Evolutionary conservation across 2,113 vertebrate genomes (phyloP), one percentile per base, ranked within the genome.

Genomic region (Halcyon senegalensis): DNA sequence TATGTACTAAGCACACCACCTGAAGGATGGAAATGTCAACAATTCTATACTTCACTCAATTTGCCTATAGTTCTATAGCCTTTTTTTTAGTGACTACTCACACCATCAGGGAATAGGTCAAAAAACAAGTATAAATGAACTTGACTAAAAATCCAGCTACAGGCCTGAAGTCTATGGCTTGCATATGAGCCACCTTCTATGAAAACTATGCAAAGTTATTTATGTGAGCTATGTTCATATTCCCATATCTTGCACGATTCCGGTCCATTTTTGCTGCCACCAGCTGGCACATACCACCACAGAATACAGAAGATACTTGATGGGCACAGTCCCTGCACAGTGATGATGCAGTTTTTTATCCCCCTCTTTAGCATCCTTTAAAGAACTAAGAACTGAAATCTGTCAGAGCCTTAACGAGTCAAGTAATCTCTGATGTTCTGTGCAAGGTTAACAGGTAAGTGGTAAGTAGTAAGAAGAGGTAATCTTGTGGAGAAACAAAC

Each of bases 301-400:
- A 3, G 73, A 93, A 69, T 46, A 78, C 70, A 90, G 82, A 73
- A 89, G 64, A 46, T 35, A 91, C 56, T 81, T 21, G 50, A 78
- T 41, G 68, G 94, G 68, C 70, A 96, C 79, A 95, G 75, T 77
- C 90, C 89, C 92, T 93, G 68, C 56, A 44, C 90, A 78, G 82
- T 68, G 78, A 68, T 96, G 25, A 15, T 79, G 35, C 3, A 0
- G 1, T 13, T n/a, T 12, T 41, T 11, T 7, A 2, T 5, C 9
- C 13, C 14, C 13, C 10, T 35, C 31, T 31, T 59, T 44, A 87
- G 10, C 28, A 44, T 66, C 39, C 39, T 59, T 90, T 72, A 80
- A 80, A 70, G 50, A 84, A 84, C 13, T 20, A 27, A 82, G n/a
- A 31, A 58, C 55, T 53, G 77, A 79, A 35, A 53, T 53, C 50